Evolutionary conservation across 2,888 invertebrate species (phyloP), one percentile per base, ranked within the genome.

Genomic region (Tricholauxania praeusta): DNA sequence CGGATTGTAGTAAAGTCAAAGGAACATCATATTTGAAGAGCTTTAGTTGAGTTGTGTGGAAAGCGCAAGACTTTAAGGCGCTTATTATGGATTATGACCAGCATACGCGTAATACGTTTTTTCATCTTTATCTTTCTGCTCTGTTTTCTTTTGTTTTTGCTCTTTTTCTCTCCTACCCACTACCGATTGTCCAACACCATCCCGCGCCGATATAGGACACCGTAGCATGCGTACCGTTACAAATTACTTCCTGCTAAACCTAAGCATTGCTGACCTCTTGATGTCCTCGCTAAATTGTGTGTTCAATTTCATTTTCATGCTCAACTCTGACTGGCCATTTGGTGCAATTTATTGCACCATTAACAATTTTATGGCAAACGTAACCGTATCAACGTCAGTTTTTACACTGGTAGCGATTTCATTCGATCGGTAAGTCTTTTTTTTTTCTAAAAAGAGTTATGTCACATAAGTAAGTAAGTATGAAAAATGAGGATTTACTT

Each of bases 361-460:
- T 75, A 95, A 94, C 88, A 96, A 96, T 88, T 96, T 96, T 85
- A 94, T 97, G 79, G 95, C 96, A 0, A 94, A 95, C 82, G 94
- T 96, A 67, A 96, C 97, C 0, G 96, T 97, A 0, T 94, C 96
- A 0, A 95, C 96, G 39, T 96, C 96, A 82, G 96, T 97, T n/a
- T 95, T 97, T 85, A 97, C 97, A 0, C 91, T 97, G 79, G 96
- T 96, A 60, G 96, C 96, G 47, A 97, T 97, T 80, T 96, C 96
- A 1, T 93, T 96, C 83, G 97, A 97, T 89, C 93, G 97, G 97
- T 97, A 87, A 89, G 89, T 84, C 48, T 10, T 12, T 39, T 10
- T 10, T 32, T 32, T 32, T 3, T 32, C 32, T 32, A 5, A 7
- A 39, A 39, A 39, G 39, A 2, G 39, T 39, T 10, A 39, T 39